phyloP scores from a whole-genome alignment of 2,113 vertebrate species.

The Microcebus murinus region DNA sequence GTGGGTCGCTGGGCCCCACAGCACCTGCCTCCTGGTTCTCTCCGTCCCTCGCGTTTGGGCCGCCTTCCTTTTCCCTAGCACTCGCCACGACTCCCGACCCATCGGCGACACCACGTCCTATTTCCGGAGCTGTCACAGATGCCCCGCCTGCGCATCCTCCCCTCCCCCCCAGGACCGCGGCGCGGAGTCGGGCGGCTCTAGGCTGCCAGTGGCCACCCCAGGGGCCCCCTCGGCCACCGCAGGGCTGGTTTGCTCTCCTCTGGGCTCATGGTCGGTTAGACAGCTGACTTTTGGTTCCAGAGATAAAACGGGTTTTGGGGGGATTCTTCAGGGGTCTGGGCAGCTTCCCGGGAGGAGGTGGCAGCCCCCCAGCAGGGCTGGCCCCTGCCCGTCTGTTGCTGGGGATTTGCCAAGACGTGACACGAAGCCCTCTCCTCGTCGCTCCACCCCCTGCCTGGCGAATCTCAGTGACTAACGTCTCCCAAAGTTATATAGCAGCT shows the following conservation, averaged over 20 bases:
- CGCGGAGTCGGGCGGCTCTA: too few relatives aligned
- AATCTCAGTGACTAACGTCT: not conserved
- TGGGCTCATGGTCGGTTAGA: not conserved
- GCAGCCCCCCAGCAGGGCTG: not conserved
- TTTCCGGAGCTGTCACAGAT: too few relatives aligned
- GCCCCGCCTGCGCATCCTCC: too few relatives aligned
- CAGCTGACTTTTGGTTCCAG: not conserved
- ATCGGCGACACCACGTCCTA: too few relatives aligned
- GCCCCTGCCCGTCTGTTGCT: not conserved
- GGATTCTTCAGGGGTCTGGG: not conserved
- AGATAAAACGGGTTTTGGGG: not conserved
- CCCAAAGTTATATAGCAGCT: not conserved
- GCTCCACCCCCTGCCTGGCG: rapidly evolving
- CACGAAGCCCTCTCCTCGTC: not conserved
- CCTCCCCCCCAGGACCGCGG: too few relatives aligned
- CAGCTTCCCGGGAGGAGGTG: rapidly evolving
- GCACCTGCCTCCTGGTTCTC: too few relatives aligned
- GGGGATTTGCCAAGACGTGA: not conserved
- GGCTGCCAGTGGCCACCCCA: too few relatives aligned
- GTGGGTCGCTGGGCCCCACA: too few relatives aligned
- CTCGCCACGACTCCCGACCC: too few relatives aligned
- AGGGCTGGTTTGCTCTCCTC: not conserved
- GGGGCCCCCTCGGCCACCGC: too few relatives aligned
- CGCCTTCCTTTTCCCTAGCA: too few relatives aligned
- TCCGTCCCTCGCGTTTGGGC: too few relatives aligned